Base-by-base conservation (phyloP, 2,797 vertebrate genomes). In the Nyctalus aviator region DNA sequence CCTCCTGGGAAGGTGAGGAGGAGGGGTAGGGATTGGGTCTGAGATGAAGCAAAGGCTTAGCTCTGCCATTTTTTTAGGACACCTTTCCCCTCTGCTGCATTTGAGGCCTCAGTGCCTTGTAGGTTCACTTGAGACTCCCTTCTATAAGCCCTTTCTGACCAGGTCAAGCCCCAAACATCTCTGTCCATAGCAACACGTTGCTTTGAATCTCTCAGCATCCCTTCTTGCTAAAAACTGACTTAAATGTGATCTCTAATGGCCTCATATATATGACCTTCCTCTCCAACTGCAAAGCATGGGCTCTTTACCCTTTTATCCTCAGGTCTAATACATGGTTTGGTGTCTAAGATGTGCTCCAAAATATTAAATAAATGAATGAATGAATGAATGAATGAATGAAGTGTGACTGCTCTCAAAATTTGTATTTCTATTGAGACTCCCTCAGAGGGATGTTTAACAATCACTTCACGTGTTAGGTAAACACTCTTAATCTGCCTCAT, bases 391-490 rank as follows among this genome's bases (percentile, higher is more conserved):
- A 62, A 55, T 17, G 32, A 85, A 35, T 53, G 62, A 69, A 68
- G 18, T 3, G 15, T 87, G 32, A 37, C 41, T 10, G 13, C 85
- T 73, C 53, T 86, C 6, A 55, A 46, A 86, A 48, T 18, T 50
- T 83, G 57, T 68, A 13, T 76, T 89, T 90, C 89, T 64, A 20
- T n/a, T 0, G 35, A 83, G 79, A 68, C 12, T 37, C 50, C 41
- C 62, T 79, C 17, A 7, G 32, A 92, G 5, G 46, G 48, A 71
- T 87, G 66, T 53, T 87, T 85, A 89, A 75, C 71, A 73, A 44
- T 35, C 23, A 11, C 17, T 71, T 93, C 82, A 69, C 50, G 79
- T 88, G 72, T 86, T 69, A 75, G n/a, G 77, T 68, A 93, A 95
- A 78, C n/a, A 71, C 48, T 73, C 78, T 79, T 35, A 37, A 68